Percentiles rank a stretch among this genome's conserved stretches.
These are phyloP conservation scores for Pedionomus torquatus DNA, from an alignment of 2,113 vertebrate genomes.

Conservation along the genomic window DNA sequence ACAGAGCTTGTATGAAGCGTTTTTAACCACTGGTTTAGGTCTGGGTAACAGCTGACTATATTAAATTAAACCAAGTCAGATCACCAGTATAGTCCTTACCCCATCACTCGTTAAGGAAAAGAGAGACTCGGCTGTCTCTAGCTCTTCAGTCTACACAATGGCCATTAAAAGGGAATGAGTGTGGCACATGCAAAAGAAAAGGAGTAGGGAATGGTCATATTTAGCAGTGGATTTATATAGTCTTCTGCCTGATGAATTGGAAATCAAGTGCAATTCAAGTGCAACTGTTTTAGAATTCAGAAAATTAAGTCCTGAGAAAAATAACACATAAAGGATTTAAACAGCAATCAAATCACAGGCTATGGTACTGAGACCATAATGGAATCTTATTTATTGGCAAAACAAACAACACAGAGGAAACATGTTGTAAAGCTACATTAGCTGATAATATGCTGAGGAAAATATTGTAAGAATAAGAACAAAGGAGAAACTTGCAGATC, in stretches of 20 bases:
- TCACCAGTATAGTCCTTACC: not conserved
- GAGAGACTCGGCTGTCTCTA: not conserved
- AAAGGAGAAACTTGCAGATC: not conserved
- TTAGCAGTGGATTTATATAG: not conserved
- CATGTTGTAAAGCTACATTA: not conserved
- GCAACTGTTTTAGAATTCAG: not conserved
- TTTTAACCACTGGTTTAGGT: not conserved
- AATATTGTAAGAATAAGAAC: not conserved
- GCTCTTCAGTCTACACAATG: not conserved
- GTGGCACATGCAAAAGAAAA: not conserved
- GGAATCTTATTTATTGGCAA: not conserved
- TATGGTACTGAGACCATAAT: not conserved
- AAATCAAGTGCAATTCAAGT: conserved; percentile 17
- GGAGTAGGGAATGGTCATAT: not conserved
- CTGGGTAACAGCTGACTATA: not conserved
- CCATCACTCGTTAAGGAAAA: not conserved
- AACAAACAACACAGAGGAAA: not conserved
- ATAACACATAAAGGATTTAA: not conserved
- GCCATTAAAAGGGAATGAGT: not conserved
- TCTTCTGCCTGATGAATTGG: not conserved
- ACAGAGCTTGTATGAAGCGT: not conserved
- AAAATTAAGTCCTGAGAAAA: not conserved
- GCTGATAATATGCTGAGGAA: not conserved
- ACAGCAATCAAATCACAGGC: not conserved
- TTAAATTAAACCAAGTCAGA: not conserved